A percentile compares a stretch with the other conserved stretches of the same genome.
Evolutionary conservation across 2,797 vertebrate genomes (phyloP).

Genomic region (Brachyalestes nurse): DNA sequence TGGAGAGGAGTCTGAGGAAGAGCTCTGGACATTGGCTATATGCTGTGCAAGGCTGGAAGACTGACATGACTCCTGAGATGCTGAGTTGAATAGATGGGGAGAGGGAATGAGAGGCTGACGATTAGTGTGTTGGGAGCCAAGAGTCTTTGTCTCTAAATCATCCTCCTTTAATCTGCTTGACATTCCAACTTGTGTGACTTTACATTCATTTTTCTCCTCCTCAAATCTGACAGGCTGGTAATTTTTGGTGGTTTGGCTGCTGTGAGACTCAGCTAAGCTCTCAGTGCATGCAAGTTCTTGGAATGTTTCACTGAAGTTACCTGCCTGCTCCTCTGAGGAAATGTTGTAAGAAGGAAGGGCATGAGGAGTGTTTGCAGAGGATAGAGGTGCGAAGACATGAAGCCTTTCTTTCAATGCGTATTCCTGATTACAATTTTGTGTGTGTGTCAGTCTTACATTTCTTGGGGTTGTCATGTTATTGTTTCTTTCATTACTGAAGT

Average conservation of each 20-base stretch:
- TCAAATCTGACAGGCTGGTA: neutral
- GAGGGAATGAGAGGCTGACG: conserved; percentile 28
- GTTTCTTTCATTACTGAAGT: neutral
- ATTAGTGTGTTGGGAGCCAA: neutral
- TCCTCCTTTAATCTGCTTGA: conserved; percentile 12
- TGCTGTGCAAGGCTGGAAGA: conserved; percentile 22
- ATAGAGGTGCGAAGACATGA: conserved; percentile 6
- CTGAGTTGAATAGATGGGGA: conserved; percentile 40
- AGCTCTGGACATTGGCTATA: neutral
- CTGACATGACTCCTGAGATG: neutral
- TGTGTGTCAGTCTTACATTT: conserved; percentile 8
- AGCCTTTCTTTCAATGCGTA: neutral
- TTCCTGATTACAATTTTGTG: conserved; percentile 17
- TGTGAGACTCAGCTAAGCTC: conserved; percentile 56
- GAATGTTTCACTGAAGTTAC: conserved; percentile 58
- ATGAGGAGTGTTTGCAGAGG: conserved; percentile 15
- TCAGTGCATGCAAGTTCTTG: conserved; percentile 64
- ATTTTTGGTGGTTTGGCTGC: conserved; percentile 49
- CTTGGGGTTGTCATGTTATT: neutral
- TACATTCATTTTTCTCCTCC: conserved; percentile 7
- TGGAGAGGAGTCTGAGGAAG: conserved; percentile 41
- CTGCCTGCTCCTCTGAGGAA: conserved; percentile 49
- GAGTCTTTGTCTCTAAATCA: conserved; percentile 24
- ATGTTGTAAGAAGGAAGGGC: conserved; percentile 52
- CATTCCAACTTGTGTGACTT: conserved; percentile 28